phyloP scores from a whole-genome alignment of 2,888 invertebrate genomes.

The Agrochola lychnidis region DNA sequence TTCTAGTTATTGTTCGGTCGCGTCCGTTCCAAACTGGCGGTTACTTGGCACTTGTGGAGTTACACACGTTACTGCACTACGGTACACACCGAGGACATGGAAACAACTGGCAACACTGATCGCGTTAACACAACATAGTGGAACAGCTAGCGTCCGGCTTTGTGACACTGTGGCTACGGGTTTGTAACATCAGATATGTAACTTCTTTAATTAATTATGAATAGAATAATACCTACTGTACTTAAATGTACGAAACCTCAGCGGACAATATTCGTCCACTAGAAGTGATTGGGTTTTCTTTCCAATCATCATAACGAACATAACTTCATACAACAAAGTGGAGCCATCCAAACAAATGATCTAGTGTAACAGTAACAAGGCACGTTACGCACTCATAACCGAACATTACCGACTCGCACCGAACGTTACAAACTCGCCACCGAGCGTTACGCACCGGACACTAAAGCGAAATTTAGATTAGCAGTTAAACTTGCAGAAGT shows the following conservation, averaged over 20 bases:
- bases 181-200: conserved; percentile 58
- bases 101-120: conserved; percentile 55
- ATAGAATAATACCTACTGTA: conserved; percentile 44
- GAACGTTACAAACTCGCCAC: conserved; percentile 44
- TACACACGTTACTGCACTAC: conserved; percentile 65
- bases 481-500: background rate
- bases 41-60: conserved; percentile 86
- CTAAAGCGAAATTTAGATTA: background rate
- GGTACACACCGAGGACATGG: conserved; percentile 48
- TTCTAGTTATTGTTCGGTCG: conserved; percentile 80
- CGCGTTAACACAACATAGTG: conserved; percentile 48
- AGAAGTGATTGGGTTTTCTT: conserved; percentile 4
- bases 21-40: conserved; percentile 73
- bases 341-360: conserved; percentile 30
- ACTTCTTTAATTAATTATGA: conserved; percentile 29
- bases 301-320: conserved; percentile 26
- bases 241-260: conserved; percentile 46
- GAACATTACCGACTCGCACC: conserved; percentile 37
- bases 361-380: conserved; percentile 54
- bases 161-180: conserved; percentile 30
- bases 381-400: conserved; percentile 51
- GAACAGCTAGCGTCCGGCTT: conserved; percentile 38
- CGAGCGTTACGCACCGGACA: conserved; percentile 32
- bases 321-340: conserved; percentile 33
- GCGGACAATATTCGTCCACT: conserved; percentile 40